Evolutionary conservation across 2,888 invertebrate species (phyloP).

Genomic region (Drosophila dives): DNA sequence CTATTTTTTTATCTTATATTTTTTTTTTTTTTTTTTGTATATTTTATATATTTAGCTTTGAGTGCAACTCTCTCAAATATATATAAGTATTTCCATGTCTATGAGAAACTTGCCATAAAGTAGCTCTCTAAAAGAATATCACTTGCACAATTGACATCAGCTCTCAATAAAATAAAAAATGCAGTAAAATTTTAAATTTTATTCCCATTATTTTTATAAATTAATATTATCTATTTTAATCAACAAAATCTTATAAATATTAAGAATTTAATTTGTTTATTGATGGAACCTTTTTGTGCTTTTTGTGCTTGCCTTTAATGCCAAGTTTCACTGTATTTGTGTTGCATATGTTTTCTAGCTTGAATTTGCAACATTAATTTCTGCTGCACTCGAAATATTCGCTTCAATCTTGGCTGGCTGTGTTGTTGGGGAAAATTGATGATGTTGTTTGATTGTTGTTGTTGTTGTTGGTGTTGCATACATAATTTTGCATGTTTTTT

Average conservation of each 20-base stretch:
- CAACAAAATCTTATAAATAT: neutral
- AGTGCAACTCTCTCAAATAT: constrained; percentile 43
- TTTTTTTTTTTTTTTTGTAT: constrained; percentile 14
- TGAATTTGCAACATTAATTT: constrained; percentile 38
- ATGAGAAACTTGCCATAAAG: neutral
- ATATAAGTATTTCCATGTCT: neutral
- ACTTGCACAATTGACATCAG: neutral
- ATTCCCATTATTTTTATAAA: neutral
- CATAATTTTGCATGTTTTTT: constrained; percentile 33
- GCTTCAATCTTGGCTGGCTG: constrained; percentile 8
- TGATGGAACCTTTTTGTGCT: neutral
- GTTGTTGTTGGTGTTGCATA: constrained; percentile 2
- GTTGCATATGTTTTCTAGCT: neutral
- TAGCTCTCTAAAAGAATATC: neutral
- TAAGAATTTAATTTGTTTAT: neutral
- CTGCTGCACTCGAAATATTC: constrained; percentile 24
- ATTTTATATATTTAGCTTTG: constrained; percentile 47
- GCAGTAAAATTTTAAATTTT: neutral
- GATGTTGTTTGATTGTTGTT: constrained; percentile 17
- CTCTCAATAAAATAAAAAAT: neutral
- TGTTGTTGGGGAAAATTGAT: constrained; percentile 10
- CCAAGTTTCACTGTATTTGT: constrained; percentile 12
- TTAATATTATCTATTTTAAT: neutral
- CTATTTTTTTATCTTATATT: neutral
- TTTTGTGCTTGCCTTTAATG: neutral